These are phyloP conservation scores for Damaliscus lunatus DNA, from an alignment of 2,113 vertebrate species.

Conservation along the genomic window DNA sequence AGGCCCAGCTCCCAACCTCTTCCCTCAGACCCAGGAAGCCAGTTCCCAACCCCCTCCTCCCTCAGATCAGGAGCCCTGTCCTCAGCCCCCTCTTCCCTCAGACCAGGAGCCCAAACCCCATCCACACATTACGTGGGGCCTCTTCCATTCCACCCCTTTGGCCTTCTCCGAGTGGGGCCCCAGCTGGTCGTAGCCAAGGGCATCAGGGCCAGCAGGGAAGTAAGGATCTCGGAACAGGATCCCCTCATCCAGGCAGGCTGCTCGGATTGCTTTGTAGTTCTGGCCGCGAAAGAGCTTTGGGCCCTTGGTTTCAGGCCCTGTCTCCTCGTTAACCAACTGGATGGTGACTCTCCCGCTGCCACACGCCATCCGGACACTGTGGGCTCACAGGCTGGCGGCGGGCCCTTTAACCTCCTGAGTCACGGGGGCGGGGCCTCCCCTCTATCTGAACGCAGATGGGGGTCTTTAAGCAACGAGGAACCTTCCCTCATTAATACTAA, in stretches of 20 bases:
- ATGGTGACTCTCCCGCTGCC: conserved; percentile 46
- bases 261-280: conserved; percentile 61
- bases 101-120: neutral
- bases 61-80: neutral
- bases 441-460: neutral
- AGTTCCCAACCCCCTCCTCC: neutral
- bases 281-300: conserved; percentile 60
- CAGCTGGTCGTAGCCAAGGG: conserved; percentile 72
- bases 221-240: conserved; percentile 68
- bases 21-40: too few relatives aligned
- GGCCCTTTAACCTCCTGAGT: conserved; percentile 66
- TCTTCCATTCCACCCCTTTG: conserved; percentile 73
- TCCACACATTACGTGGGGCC: conserved; percentile 70
- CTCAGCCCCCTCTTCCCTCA: neutral
- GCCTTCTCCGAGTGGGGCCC: conserved; percentile 59
- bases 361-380: conserved; percentile 43
- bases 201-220: conserved; percentile 68
- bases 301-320: neutral
- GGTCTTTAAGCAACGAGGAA: conserved; percentile 17
- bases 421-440: conserved; percentile 16
- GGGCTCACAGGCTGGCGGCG: neutral
- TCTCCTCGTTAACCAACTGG: conserved; percentile 54
- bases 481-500: conserved; percentile 62
- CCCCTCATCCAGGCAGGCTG: conserved; percentile 59
- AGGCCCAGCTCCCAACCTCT: fast-evolving